A percentile compares a stretch with the other conserved stretches of the same genome.
phyloP scores from a whole-genome alignment of 1,140 invertebrate species.

The Bombus haemorrhoidalis region DNA sequence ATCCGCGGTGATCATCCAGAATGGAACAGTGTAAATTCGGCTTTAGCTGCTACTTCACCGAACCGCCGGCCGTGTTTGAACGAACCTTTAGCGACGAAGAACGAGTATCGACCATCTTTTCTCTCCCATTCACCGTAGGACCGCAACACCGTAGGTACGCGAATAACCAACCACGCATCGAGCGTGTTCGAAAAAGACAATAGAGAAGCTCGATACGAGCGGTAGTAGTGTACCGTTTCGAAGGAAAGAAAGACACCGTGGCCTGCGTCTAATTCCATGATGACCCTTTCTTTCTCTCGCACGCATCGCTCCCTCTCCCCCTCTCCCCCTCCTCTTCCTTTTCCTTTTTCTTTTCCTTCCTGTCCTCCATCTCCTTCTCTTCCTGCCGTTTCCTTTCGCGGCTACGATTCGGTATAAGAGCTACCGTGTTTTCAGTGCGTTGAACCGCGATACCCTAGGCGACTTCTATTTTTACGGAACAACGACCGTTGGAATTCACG shows the following conservation, averaged over 20 bases:
- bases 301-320: neutral
- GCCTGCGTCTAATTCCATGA: neutral
- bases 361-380: neutral
- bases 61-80: no score
- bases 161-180: neutral
- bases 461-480: neutral
- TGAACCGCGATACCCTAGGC: constrained; percentile 18
- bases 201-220: neutral
- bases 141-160: constrained; percentile 1
- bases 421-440: neutral
- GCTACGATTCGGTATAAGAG: neutral
- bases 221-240: neutral
- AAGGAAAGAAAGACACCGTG: neutral
- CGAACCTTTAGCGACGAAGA: neutral
- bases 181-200: neutral
- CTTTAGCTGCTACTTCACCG: no score
- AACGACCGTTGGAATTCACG: neutral
- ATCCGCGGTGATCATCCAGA: no score
- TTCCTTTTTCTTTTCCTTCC: neutral
- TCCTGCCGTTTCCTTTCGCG: neutral
- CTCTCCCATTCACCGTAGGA: constrained; percentile 73
- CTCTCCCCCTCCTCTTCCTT: neutral
- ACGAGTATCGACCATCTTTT: constrained; percentile 74
- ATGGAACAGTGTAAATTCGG: no score
- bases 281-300: neutral